Base-by-base conservation (phyloP, 2,888 invertebrate species). In the Operophtera brumata region DNA sequence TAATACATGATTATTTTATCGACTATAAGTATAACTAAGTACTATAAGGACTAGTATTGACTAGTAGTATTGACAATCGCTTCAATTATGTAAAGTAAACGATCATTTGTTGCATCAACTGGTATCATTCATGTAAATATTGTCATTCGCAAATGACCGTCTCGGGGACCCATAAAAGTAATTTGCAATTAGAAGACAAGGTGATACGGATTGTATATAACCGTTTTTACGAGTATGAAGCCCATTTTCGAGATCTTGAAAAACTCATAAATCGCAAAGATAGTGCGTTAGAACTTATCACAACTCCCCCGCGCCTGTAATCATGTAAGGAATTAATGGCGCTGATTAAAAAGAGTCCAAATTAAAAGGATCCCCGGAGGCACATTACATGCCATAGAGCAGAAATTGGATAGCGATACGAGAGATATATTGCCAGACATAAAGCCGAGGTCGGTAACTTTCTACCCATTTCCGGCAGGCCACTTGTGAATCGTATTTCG, bases 401-500 rank as follows among this genome's bases (percentile, higher is more conserved):
- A 85, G 86, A 85, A 87, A 87, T 86, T 85, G 86, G 85, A 86
- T 86, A 83, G 83, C 84, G 86, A 85, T 86, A 86, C 79, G 84
- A 78, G 78, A 86, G 83, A 89, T 86, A 86, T 89, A 88, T 87
- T 85, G 78, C 78, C 75, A 78, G 82, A 82, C 82, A 86, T 86
- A 88, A 89, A 84, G 84, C 83, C 82, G 78, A 77, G 78, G 80
- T 82, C 82, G 78, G 83, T 83, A 85, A 84, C 86, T 83, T 86
- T 84, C 84, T 83, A 82, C 82, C 86, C 83, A 85, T 88, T 88
- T 85, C 86, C 84, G 82, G 80, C 83, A 85, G 85, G 75, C 87
- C 86, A 88, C 87, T 89, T 85, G 83, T 85, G 86, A 87, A 85
- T 87, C 85, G 86, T 82, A 88, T 88, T 88, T 88, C 81, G 81